These are phyloP conservation scores for Parelbella ahira DNA, from an alignment of 2,888 invertebrate species.

Conservation along the genomic window DNA sequence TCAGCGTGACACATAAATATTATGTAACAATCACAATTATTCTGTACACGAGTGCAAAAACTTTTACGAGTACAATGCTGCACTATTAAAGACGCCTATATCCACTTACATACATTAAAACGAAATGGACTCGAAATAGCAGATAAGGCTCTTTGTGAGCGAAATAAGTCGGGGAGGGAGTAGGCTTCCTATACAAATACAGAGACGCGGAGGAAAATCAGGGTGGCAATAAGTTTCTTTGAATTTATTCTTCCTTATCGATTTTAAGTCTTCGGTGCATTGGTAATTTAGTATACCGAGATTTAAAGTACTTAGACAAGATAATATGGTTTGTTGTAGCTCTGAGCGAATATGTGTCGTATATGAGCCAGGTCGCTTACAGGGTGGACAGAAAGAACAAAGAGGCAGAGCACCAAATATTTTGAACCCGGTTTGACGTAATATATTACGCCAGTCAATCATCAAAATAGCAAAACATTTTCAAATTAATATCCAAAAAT, in stretches of 20 bases:
- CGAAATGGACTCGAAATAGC: conserved; percentile 74
- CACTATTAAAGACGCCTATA: conserved; percentile 2
- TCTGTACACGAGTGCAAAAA: conserved; percentile 4
- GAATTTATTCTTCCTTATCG: conserved; percentile 14
- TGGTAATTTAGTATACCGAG: conserved; percentile 17
- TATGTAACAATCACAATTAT: conserved; percentile 12
- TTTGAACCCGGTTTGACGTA: too few relatives aligned
- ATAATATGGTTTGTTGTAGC: too few relatives aligned
- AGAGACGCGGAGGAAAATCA: conserved; percentile 9
- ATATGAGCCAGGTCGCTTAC: too few relatives aligned
- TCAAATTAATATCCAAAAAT: too few relatives aligned
- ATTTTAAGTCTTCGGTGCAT: conserved; percentile 14
- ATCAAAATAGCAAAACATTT: too few relatives aligned
- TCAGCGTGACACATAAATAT: too few relatives aligned
- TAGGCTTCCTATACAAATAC: conserved; percentile 22
- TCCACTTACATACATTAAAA: conserved; percentile 44
- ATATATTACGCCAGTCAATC: too few relatives aligned
- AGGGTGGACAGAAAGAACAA: too few relatives aligned
- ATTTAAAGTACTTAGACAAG: too few relatives aligned
- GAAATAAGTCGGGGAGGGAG: conserved; percentile 47
- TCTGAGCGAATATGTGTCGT: too few relatives aligned
- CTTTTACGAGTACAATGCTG: conserved; percentile 12
- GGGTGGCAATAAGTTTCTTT: conserved; percentile 13
- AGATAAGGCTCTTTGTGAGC: conserved; percentile 68
- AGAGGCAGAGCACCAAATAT: too few relatives aligned